Conservation (phyloP, 2,888 invertebrate genomes). For the Leptinotarsa tumamoca region DNA sequence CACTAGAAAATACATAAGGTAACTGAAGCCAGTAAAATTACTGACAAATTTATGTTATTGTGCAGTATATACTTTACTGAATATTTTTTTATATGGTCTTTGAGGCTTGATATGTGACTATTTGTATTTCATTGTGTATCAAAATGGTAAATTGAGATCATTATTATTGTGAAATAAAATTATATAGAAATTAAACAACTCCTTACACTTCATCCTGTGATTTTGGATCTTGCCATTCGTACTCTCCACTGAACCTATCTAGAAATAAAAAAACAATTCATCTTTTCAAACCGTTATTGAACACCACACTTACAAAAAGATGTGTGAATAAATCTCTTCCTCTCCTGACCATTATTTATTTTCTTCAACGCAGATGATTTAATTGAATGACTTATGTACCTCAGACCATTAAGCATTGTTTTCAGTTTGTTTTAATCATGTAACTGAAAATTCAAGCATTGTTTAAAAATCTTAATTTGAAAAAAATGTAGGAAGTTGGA, state of each 20-base stretch:
- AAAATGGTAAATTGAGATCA: no score
- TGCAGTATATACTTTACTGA: no score
- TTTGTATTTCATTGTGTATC: no score
- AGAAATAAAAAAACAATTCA: conserved; percentile 53
- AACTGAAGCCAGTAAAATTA: no score
- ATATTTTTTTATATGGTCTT: no score
- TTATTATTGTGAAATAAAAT: neutral
- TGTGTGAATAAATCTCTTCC: conserved; percentile 38
- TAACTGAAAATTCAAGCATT: conserved; percentile 1
- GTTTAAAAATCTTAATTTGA: neutral
- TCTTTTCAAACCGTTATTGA: conserved; percentile 13
- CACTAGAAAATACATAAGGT: neutral
- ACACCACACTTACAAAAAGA: conserved; percentile 42
- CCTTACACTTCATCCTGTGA: conserved; percentile 91
- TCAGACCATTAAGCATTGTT: conserved; percentile 29
- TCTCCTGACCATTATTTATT: neutral
- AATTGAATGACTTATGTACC: conserved; percentile 24
- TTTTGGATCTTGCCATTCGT: conserved; percentile 93
- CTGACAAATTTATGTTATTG: no score
- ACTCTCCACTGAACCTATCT: conserved; percentile 81
- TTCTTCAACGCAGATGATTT: conserved; percentile 4
- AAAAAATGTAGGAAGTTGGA: neutral
- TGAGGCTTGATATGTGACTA: no score
- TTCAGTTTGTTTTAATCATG: neutral
- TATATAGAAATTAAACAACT: neutral